Conservation (phyloP, 2,113 vertebrate species). For the Callionymus lyra region DNA sequence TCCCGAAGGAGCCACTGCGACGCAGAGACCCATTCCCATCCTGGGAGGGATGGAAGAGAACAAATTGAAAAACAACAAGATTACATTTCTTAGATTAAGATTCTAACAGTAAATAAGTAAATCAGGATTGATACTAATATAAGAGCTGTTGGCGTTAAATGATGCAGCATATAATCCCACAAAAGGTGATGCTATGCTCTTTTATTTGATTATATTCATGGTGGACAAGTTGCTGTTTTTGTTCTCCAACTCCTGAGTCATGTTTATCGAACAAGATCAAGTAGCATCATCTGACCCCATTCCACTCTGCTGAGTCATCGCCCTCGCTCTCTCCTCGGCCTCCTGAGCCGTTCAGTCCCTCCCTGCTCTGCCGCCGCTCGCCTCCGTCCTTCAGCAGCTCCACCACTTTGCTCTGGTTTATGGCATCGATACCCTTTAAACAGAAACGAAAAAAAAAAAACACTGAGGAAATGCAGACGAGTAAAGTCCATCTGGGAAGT, state of each 20-base stretch:
- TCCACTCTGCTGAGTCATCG: constrained; percentile 76
- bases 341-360: constrained; percentile 38
- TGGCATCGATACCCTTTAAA: constrained; percentile 75
- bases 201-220: no score
- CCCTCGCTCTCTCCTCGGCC: constrained; percentile 56
- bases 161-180: no score
- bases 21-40: constrained; percentile 75
- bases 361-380: constrained; percentile 62
- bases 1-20: constrained; percentile 80
- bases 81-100: no score
- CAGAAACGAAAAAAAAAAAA: neutral
- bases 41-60: constrained; percentile 37
- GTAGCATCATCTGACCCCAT: constrained; percentile 63
- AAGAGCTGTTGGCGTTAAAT: no score
- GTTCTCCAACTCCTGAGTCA: no score
- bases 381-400: constrained; percentile 76
- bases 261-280: neutral
- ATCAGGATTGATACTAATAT: no score
- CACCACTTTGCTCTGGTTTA: constrained; percentile 82
- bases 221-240: no score
- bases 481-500: neutral
- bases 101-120: no score
- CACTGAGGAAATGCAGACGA: neutral
- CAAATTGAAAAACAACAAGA: neutral
- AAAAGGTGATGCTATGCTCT: no score